Evolutionary conservation across 2,888 invertebrate species (phyloP), one percentile per base, ranked within the genome.

Genomic region (Alcis repandata): DNA sequence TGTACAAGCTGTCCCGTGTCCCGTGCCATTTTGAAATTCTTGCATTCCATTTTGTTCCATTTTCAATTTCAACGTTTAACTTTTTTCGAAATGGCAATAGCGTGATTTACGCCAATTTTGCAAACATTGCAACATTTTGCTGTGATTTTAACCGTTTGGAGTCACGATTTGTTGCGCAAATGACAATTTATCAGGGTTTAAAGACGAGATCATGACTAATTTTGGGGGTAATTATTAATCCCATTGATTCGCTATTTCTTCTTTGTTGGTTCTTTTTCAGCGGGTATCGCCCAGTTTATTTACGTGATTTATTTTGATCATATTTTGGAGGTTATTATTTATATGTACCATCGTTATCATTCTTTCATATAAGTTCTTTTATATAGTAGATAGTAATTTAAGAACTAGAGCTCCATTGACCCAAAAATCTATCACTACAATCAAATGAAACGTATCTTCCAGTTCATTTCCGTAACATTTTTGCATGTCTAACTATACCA

Each of bases 131-230:
- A 61, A 59, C 65, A 63, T 75, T 75, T 73, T 74, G 33, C 17
- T 63, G 68, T 75, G 68, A 76, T 80, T 82, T 82, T 81, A 74
- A 82, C 79, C 71, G 78, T 78, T 71, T 66, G 53, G 54, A 73
- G 79, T 79, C 79, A 81, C 74, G 73, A 72, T 52, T 41, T 0
- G 27, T 51, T 17, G 46, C 43, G 38, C 36, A 53, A 53, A 46
- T 15, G 49, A 33, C 33, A 33, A 9, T 17, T 33, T 33, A 33
- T 11, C 49, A 41, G 36, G 17, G n/a, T 36, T 40, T 15, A 40
- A 20, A 43, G 13, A 43, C 20, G 3, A 19, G 11, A 20, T 20
- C 19, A 9, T n/a, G n/a, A n/a, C n/a, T n/a, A n/a, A n/a, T n/a
- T n/a, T n/a, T n/a, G n/a, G n/a, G n/a, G n/a, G n/a, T n/a, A n/a